Conservation (phyloP, 2,888 invertebrate species). For the Tachina fera region DNA sequence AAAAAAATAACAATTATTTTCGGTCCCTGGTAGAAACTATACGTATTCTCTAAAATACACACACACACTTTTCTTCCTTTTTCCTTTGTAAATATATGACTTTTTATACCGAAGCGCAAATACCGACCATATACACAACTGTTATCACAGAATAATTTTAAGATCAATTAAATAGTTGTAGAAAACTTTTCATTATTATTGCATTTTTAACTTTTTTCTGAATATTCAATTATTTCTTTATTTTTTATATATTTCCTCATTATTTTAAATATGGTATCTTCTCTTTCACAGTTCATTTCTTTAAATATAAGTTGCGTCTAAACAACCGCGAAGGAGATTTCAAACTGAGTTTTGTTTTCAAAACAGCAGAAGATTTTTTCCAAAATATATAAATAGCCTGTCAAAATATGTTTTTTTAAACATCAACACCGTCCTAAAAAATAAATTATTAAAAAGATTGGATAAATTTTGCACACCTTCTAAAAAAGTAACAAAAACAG, state of each 20-base stretch:
- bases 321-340: conserved; percentile 76
- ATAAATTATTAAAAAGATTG: conserved; percentile 41
- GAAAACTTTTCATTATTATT: too few relatives aligned
- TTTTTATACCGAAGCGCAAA: too few relatives aligned
- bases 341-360: conserved; percentile 82
- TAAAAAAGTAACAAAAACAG: conserved; percentile 19
- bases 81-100: too few relatives aligned
- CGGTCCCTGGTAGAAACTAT: too few relatives aligned
- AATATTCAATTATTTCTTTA: not conserved
- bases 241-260: conserved; percentile 1
- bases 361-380: conserved; percentile 76
- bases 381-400: conserved; percentile 63
- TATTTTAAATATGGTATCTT: not conserved
- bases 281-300: not conserved
- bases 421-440: conserved; percentile 48
- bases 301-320: conserved; percentile 74
- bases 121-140: too few relatives aligned
- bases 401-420: conserved; percentile 67
- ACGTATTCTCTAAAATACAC: too few relatives aligned
- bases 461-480: conserved; percentile 65
- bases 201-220: too few relatives aligned
- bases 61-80: too few relatives aligned
- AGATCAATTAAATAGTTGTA: too few relatives aligned
- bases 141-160: too few relatives aligned
- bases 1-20: too few relatives aligned